A percentile compares a stretch with the other conserved stretches of the same genome.
These are phyloP conservation scores for Meganola albula DNA, from an alignment of 2,888 invertebrate species.

Conservation along the genomic window DNA sequence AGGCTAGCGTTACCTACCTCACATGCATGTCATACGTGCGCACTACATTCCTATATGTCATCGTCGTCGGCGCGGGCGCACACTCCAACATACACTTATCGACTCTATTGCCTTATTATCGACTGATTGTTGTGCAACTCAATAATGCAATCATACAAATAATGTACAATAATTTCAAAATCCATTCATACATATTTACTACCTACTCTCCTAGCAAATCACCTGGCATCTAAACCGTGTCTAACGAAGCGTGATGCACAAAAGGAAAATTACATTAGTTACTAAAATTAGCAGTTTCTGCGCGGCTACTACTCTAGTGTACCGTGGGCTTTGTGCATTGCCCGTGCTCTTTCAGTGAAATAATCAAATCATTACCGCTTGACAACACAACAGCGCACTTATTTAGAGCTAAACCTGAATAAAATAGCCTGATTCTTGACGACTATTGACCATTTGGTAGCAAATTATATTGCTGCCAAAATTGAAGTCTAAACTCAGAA, in stretches of 20 bases:
- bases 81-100: constrained; percentile 22
- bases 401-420: constrained; percentile 46
- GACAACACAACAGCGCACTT: constrained; percentile 46
- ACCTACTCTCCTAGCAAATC: constrained; percentile 18
- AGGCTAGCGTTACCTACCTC: constrained; percentile 71
- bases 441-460: constrained; percentile 30
- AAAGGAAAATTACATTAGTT: constrained; percentile 21
- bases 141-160: constrained; percentile 18
- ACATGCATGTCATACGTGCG: constrained; percentile 22
- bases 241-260: constrained; percentile 12
- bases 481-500: constrained; percentile 28
- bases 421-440: constrained; percentile 26
- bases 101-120: constrained; percentile 28
- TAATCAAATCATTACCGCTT: constrained; percentile 66
- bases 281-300: constrained; percentile 22
- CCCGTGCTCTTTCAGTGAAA: constrained; percentile 54
- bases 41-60: constrained; percentile 25
- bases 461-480: constrained; percentile 42
- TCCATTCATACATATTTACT: constrained; percentile 5
- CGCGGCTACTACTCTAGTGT: constrained; percentile 19
- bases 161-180: constrained; percentile 20
- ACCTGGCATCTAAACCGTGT: constrained; percentile 11
- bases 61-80: constrained; percentile 23
- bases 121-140: constrained; percentile 14
- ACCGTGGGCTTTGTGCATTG: constrained; percentile 45